Evolutionary conservation across 2,113 vertebrate species (phyloP).

Genomic region (Salminus brasiliensis): DNA sequence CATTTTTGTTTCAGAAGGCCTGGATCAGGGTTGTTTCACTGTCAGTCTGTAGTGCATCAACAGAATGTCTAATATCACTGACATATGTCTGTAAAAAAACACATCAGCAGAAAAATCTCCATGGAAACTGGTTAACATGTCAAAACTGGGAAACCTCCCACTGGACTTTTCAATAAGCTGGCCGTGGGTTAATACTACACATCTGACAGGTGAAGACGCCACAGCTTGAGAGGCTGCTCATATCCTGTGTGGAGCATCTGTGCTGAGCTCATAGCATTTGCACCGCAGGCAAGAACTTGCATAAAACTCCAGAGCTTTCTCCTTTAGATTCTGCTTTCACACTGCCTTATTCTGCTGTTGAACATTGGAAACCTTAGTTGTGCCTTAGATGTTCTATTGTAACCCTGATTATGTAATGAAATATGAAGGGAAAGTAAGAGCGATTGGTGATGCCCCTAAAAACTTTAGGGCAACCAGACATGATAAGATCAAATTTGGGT

Average conservation of each 20-base stretch:
- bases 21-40: not conserved
- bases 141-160: not conserved
- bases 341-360: not conserved
- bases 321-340: not conserved
- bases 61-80: not conserved
- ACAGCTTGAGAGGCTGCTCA: not conserved
- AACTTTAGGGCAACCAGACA: not conserved
- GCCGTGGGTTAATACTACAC: not conserved
- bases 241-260: not conserved
- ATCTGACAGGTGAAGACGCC: slow-evolving; percentile 15
- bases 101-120: not conserved
- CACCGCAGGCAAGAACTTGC: not conserved
- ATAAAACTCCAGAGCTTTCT: not conserved
- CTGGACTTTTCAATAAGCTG: not conserved
- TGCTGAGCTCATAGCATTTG: slow-evolving; percentile 25
- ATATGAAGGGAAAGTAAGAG: too few species aligned
- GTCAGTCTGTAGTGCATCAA: not conserved
- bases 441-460: too few species aligned
- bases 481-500: slow-evolving; percentile 21
- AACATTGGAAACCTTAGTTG: too few species aligned
- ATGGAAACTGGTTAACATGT: not conserved
- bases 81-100: not conserved
- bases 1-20: not conserved
- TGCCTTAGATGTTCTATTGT: too few species aligned
- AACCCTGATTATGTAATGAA: too few species aligned